Base-by-base conservation (phyloP, 1,140 invertebrate species). In the Drosophila kikkawai region DNA sequence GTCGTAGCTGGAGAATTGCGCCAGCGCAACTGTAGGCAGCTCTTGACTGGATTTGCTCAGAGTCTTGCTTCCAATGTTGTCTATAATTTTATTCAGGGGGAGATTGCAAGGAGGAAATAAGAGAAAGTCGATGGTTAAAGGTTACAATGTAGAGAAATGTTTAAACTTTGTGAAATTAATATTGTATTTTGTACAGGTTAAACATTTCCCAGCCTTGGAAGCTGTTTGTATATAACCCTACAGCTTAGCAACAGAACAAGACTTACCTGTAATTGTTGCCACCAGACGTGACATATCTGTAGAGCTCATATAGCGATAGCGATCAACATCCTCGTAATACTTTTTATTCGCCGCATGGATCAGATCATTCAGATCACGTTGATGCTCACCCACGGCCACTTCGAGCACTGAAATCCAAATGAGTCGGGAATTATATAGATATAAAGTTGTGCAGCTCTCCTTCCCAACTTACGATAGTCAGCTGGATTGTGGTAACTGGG, bases 401-500 rank as follows among this genome's bases (percentile, higher is more conserved):
- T 97, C 96, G 90, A 97, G 95, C 58, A 97, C 96, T 97, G 90
- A 76, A 41, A 73, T 47, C n/a, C 9, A 26, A 50, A 66, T 60
- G 26, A 68, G 12, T 32, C 2, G 32, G 34, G 15, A 42, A 47
- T 26, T 39, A 37, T 22, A 45, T 44, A 34, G 3, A 63, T 26
- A 37, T 42, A 22, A 39, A 55, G 51, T 19, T 39, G 19, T 13
- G 11, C 12, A 48, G 19, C 6, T 51, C 32, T 34, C 11, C n/a
- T 13, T 11, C n/a, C 19, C 12, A 88, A 88, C 91, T 76, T 79
- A 92, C 92, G 48, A 60, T 97, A 99, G 94, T 99, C 98, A 22
- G 98, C 98, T 6, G 98, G 98, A 93, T 99, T 99, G 93, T 99
- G 98, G 90, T 99, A 99, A 22, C 96, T 94, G 2, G 98, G 98